Conservation (phyloP, 2,888 invertebrate genomes). For the Papilio gigon region DNA sequence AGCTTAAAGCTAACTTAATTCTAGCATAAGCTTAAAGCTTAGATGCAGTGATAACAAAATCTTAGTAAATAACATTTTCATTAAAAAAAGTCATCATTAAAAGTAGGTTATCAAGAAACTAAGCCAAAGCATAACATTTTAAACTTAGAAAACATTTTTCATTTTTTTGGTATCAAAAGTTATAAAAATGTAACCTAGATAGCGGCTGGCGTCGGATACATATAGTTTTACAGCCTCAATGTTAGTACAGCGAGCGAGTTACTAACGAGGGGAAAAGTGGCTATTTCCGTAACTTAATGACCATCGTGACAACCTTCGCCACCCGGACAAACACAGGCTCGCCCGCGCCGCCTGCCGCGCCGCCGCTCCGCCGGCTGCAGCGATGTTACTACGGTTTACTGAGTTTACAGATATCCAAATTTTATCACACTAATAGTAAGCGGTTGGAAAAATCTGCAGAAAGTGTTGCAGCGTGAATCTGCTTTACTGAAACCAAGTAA, state of each 20-base stretch:
- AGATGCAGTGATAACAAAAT: too few relatives aligned
- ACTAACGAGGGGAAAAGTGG: conserved; percentile 82
- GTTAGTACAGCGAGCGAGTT: conserved; percentile 66
- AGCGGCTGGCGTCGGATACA: conserved; percentile 35
- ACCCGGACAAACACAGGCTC: conserved; percentile 44
- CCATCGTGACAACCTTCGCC: conserved; percentile 68
- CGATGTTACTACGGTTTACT: conserved; percentile 33
- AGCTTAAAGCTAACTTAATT: too few relatives aligned
- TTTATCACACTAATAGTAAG: not conserved
- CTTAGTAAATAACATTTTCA: too few relatives aligned
- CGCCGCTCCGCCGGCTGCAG: conserved; percentile 14
- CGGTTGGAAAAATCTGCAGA: not conserved
- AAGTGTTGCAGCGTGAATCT: not conserved
- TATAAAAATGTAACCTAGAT: conserved; percentile 13
- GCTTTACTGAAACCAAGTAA: too few relatives aligned
- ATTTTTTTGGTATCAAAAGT: not conserved
- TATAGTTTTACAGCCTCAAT: conserved; percentile 53
- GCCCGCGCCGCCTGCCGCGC: conserved; percentile 24
- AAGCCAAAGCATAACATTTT: not conserved
- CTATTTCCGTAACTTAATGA: conserved; percentile 81
- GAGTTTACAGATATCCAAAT: not conserved
- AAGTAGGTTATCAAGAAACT: not conserved
- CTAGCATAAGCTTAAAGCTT: too few relatives aligned
- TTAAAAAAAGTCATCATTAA: too few relatives aligned
- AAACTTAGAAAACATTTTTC: not conserved